These are phyloP conservation scores for Gallinago nigripennis DNA, from an alignment of 2,797 vertebrate species.

Conservation along the genomic window DNA sequence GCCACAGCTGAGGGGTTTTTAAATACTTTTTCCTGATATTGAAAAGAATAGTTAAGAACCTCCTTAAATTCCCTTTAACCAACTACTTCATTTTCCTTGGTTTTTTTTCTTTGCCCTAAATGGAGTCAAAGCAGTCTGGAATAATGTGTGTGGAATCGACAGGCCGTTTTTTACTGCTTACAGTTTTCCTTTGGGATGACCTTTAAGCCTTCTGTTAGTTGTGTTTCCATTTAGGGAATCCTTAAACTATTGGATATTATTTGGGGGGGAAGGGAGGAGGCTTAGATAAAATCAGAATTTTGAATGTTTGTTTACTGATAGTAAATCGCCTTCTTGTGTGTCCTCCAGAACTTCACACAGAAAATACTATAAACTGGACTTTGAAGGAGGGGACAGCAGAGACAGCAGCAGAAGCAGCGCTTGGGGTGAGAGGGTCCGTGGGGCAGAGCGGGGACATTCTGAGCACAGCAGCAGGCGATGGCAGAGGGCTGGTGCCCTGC, in stretches of 20 bases:
- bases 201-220: neutral
- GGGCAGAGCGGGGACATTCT: neutral
- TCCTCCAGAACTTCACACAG: neutral
- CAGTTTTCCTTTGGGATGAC: constrained; percentile 30
- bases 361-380: neutral
- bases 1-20: neutral
- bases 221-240: constrained; percentile 45
- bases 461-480: neutral
- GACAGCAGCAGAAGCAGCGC: neutral
- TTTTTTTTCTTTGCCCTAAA: neutral
- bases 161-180: neutral
- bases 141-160: neutral
- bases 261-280: too few species aligned
- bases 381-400: neutral
- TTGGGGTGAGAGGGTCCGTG: neutral
- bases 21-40: neutral
- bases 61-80: constrained; percentile 25
- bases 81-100: neutral
- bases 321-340: neutral
- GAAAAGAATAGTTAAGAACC: neutral
- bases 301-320: neutral
- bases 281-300: neutral
- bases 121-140: neutral
- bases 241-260: neutral
- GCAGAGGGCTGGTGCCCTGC: neutral